Evolutionary conservation across 2,888 invertebrate genomes (phyloP).

Genomic region (Drosophila emarginata): DNA sequence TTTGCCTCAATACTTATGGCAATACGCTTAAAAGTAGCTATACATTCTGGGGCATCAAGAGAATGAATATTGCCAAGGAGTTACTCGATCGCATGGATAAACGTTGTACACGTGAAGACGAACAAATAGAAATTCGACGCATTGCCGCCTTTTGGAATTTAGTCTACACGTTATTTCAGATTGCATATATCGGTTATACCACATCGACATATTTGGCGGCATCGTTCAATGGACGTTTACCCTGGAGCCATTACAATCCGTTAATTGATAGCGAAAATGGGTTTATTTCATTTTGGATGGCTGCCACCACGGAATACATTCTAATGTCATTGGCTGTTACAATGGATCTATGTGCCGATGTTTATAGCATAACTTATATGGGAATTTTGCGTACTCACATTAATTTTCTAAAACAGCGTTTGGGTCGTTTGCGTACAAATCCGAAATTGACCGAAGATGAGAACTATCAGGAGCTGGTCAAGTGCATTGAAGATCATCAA

Average conservation of each 20-base stretch:
- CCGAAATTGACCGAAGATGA: slow-evolving; percentile 13
- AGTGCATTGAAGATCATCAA: slow-evolving; percentile 49
- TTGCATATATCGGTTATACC: slow-evolving; percentile 32
- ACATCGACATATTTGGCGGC: slow-evolving; percentile 26
- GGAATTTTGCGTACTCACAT: slow-evolving; percentile 42
- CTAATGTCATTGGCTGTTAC: slow-evolving; percentile 39
- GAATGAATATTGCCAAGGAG: slow-evolving; percentile 34
- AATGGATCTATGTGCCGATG: slow-evolving; percentile 44
- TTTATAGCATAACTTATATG: slow-evolving; percentile 49
- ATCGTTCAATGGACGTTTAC: slow-evolving; percentile 25
- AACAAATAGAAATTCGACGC: slow-evolving; percentile 24
- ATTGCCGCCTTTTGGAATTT: slow-evolving; percentile 30
- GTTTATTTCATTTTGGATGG: slow-evolving; percentile 25
- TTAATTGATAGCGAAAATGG: slow-evolving; percentile 33
- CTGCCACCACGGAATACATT: slow-evolving; percentile 22
- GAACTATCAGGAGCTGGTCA: slow-evolving; percentile 43
- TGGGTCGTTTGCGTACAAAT: slow-evolving; percentile 41
- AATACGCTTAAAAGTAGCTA: slow-evolving; percentile 34
- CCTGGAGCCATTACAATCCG: slow-evolving; percentile 52
- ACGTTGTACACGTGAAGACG: slow-evolving; percentile 20
- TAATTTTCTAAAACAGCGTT: slow-evolving; percentile 31
- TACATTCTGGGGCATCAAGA: slow-evolving; percentile 28
- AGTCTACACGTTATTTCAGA: slow-evolving; percentile 23
- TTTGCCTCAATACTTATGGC: slow-evolving; percentile 40
- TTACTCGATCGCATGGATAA: slow-evolving; percentile 43